Conservation (phyloP, 1,140 invertebrate genomes). For the Bombyx mori region ASM3026992v2 NC_085119.1:7124501-7125000, state of each 20-base stretch:
- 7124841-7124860: no score
- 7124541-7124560: constrained; percentile 30
- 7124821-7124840: no score
- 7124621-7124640: constrained; percentile 26
- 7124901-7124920: no score
- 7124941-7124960: no score
- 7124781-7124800: no score
- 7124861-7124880: no score
- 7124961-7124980: no score
- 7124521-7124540: constrained; percentile 40
- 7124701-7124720: constrained; percentile 11
- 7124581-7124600: constrained; percentile 37
- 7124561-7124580: constrained; percentile 6
- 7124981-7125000: no score
- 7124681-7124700: constrained; percentile 17
- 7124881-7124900: no score
- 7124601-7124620: constrained; percentile 38
- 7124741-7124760: constrained; percentile 5
- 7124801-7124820: no score
- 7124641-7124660: constrained; percentile 35
- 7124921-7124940: no score
- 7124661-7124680: constrained; percentile 23
- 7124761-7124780: background rate
- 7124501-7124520: constrained; percentile 32
- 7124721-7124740: constrained; percentile 19